Percentiles rank a stretch among this genome's conserved stretches.
Evolutionary conservation across 2,113 vertebrate species (phyloP).

Genomic region (Ptychochromis oligacanthus): DNA sequence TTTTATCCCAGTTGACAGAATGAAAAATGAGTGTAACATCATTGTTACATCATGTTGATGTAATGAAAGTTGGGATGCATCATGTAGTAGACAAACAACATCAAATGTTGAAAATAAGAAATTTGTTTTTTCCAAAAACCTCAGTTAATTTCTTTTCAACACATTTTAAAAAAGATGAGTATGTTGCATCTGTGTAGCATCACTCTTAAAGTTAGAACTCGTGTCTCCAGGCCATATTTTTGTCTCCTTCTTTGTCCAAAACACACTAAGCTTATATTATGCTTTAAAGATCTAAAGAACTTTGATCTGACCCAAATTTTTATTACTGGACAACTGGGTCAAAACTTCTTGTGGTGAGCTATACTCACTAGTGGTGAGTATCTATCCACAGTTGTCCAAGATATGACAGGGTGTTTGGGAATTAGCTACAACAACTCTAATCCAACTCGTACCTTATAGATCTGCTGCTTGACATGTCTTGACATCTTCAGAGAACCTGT

Average conservation of each 20-base stretch:
- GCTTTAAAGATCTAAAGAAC: neutral
- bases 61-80: neutral
- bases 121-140: neutral
- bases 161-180: neutral
- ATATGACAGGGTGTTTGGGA: neutral
- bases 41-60: no score
- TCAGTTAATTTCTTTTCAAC: no score
- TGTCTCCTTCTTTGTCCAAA: neutral
- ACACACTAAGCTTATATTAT: neutral
- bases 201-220: neutral
- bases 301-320: neutral
- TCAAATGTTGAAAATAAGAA: neutral
- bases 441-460: neutral
- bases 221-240: neutral
- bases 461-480: neutral
- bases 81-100: no score
- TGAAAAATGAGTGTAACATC: neutral
- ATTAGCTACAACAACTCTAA: neutral
- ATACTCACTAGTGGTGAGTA: neutral
- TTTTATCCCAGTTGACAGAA: neutral
- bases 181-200: neutral
- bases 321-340: neutral
- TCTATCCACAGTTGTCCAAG: neutral
- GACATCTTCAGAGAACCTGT: neutral
- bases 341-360: neutral